Percentiles rank a stretch among this genome's conserved stretches.
These are phyloP conservation scores for Cecropterus lyciades DNA, from an alignment of 1,140 invertebrate species.

Conservation along the genomic window DNA sequence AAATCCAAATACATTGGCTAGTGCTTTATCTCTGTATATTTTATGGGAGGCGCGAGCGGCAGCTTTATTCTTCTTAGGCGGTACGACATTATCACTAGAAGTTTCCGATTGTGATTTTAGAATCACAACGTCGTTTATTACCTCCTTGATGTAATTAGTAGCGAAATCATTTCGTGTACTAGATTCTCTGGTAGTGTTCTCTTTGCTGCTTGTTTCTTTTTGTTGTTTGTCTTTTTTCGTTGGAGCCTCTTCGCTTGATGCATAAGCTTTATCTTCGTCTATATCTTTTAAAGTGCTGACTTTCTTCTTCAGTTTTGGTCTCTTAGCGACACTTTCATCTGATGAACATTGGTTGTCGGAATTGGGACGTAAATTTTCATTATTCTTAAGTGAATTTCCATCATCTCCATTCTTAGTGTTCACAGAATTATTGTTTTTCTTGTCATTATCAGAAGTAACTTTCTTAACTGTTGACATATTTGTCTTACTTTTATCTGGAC, in stretches of 20 bases:
- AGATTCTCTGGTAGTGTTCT: constrained; percentile 15
- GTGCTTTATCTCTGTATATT: constrained; percentile 51
- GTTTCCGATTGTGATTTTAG: constrained; percentile 61
- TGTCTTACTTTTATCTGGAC: not conserved
- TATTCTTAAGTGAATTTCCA: not conserved
- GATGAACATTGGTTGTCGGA: constrained; percentile 4
- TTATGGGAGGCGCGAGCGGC: constrained; percentile 29
- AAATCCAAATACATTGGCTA: constrained; percentile 72
- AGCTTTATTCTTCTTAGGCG: constrained; percentile 30
- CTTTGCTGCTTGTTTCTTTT: constrained; percentile 17
- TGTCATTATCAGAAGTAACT: not conserved
- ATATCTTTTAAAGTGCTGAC: not conserved
- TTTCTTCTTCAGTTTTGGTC: not conserved
- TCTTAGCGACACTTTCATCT: not conserved
- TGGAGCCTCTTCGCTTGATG: not conserved
- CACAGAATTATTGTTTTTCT: not conserved
- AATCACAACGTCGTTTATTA: constrained; percentile 48
- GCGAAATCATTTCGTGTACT: constrained; percentile 7
- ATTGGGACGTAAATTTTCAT: not conserved
- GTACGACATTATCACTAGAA: constrained; percentile 33
- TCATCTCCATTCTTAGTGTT: not conserved
- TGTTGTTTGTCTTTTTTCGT: not conserved
- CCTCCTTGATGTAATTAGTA: constrained; percentile 8
- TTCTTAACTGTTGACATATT: not conserved
- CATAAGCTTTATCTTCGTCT: constrained; percentile 5